phyloP scores from a whole-genome alignment of 2,888 invertebrate genomes.

The Keiferia lycopersicella region DNA sequence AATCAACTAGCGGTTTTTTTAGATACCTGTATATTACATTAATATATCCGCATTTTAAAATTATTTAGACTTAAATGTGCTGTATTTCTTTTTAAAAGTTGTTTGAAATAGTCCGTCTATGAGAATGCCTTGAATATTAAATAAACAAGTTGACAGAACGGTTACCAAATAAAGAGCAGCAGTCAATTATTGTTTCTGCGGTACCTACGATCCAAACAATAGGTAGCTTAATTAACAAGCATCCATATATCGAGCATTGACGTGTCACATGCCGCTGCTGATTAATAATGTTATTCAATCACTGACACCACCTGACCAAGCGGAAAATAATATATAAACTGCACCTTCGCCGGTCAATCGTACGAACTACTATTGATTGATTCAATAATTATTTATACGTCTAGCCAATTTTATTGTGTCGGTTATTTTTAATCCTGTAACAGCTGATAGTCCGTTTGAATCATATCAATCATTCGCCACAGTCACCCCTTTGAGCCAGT shows the following conservation, averaged over 20 bases:
- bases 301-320: neutral
- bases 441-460: constrained; percentile 6
- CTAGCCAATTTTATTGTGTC: neutral
- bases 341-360: neutral
- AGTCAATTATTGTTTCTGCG: neutral
- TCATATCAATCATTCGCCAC: neutral
- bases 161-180: neutral
- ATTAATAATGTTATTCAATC: constrained; percentile 27
- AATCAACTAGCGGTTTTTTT: no score
- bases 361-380: constrained; percentile 2
- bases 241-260: constrained; percentile 2
- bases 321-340: neutral
- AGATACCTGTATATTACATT: no score
- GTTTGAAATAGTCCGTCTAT: no score
- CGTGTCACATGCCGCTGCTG: neutral
- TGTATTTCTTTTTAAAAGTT: no score
- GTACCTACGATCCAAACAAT: constrained; percentile 9
- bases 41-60: no score
- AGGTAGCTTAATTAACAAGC: neutral
- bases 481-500: constrained; percentile 9
- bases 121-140: no score
- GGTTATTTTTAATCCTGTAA: constrained; percentile 7
- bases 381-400: neutral
- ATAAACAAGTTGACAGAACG: neutral
- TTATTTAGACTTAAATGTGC: no score